A percentile compares a stretch with the other conserved stretches of the same genome.
phyloP scores from a whole-genome alignment of 1,140 invertebrate genomes.

The Tenebrio molitor region DNA sequence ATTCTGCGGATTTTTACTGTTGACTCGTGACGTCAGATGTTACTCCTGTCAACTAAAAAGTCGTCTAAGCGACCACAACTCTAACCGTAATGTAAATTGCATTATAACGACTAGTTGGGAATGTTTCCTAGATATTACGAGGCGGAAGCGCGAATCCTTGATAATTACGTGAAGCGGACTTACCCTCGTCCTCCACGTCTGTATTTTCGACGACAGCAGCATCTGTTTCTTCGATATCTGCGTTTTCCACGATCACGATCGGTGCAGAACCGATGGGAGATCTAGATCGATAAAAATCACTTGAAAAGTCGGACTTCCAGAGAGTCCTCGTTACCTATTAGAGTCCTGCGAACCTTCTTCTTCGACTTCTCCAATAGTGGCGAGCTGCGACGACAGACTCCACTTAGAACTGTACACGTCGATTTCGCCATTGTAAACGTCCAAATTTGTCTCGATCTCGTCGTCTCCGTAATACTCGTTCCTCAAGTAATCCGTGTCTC shows the following conservation, averaged over 20 bases:
- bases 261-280: conserved; percentile 44
- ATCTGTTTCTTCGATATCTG: conserved; percentile 31
- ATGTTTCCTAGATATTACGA: conserved; percentile 15
- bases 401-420: conserved; percentile 61
- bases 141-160: neutral
- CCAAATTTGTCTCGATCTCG: conserved; percentile 54
- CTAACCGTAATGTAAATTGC: conserved; percentile 22
- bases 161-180: neutral
- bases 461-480: conserved; percentile 63
- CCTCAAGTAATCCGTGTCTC: conserved; percentile 63
- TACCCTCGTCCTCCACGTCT: neutral
- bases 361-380: conserved; percentile 78
- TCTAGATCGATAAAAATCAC: conserved; percentile 18
- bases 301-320: neutral
- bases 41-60: conserved; percentile 17
- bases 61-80: conserved; percentile 2
- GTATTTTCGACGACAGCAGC: neutral
- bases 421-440: conserved; percentile 50
- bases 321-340: conserved; percentile 11
- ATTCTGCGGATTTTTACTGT: too few species aligned
- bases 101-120: conserved; percentile 14
- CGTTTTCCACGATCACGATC: conserved; percentile 53
- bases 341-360: conserved; percentile 66
- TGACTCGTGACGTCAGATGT: too few species aligned
- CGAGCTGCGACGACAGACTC: conserved; percentile 67